phyloP scores from a whole-genome alignment of 2,797 vertebrate species.

The Poeciliopsis presidionis region DNA sequence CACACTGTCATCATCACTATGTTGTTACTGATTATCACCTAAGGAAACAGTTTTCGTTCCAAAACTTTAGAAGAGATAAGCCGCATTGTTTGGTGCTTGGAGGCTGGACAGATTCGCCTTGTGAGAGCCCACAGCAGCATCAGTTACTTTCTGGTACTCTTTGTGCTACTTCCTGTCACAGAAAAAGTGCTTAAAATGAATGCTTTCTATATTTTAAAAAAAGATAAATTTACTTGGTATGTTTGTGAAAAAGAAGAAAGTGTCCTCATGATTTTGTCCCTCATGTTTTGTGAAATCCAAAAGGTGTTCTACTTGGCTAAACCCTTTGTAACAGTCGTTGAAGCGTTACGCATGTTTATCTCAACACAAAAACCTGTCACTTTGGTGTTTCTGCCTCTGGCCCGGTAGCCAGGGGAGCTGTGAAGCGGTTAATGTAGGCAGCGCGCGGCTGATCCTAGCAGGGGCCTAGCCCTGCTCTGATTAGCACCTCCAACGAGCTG shows the following conservation, averaged over 20 bases:
- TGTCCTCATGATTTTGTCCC: constrained; percentile 60
- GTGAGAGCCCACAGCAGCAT: neutral
- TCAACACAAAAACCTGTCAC: constrained; percentile 73
- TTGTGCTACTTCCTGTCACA: neutral
- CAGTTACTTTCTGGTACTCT: neutral
- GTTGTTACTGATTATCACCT: neutral
- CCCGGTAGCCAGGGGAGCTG: constrained; percentile 66
- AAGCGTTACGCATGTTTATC: constrained; percentile 76
- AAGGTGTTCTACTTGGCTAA: constrained; percentile 73
- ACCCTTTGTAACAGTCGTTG: constrained; percentile 71
- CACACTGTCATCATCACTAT: neutral
- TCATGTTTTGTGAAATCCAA: constrained; percentile 63
- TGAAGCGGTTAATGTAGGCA: constrained; percentile 75
- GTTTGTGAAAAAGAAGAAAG: constrained; percentile 34
- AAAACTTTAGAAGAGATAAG: neutral
- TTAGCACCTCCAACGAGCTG: constrained; percentile 90
- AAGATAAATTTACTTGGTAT: constrained; percentile 45
- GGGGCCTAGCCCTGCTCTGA: constrained; percentile 85
- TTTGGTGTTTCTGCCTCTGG: constrained; percentile 63
- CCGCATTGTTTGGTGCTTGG: neutral
- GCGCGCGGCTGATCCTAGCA: constrained; percentile 75
- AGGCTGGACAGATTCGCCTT: neutral
- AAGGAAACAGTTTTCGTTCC: neutral
- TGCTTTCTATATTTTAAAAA: constrained; percentile 12
- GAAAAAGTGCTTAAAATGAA: neutral